phyloP scores from a whole-genome alignment of 2,113 vertebrate genomes.

The Upupa epops region DNA sequence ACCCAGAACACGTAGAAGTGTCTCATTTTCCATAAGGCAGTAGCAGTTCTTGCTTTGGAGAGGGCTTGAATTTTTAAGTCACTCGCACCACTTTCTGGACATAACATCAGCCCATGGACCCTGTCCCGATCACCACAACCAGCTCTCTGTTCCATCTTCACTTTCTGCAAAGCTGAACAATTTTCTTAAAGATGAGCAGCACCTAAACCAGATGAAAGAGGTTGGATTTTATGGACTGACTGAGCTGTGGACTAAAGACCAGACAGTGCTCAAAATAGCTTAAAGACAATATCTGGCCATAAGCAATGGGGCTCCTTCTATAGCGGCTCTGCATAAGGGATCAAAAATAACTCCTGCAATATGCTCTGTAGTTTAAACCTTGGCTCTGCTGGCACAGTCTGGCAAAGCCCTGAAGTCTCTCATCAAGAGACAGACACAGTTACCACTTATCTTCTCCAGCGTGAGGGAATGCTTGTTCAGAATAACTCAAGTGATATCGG shows the following conservation, averaged over 20 bases:
- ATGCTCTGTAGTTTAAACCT: slow-evolving; percentile 9
- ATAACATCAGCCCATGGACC: not conserved
- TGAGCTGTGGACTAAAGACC: not conserved
- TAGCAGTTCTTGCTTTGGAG: not conserved
- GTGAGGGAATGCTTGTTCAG: not conserved
- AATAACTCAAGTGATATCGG: not conserved
- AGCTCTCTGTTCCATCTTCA: not conserved
- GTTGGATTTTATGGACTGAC: not conserved
- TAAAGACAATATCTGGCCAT: not conserved
- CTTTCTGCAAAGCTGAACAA: not conserved
- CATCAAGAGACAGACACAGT: not conserved
- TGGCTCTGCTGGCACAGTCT: slow-evolving; percentile 1
- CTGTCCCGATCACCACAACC: not conserved
- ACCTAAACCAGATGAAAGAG: not conserved
- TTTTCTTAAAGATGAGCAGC: not conserved
- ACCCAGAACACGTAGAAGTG: not conserved
- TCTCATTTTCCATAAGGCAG: not conserved
- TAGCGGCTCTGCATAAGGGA: slow-evolving; percentile 30
- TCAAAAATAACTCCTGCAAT: slow-evolving; percentile 45
- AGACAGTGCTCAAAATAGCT: not conserved
- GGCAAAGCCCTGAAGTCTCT: not conserved
- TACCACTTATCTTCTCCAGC: slow-evolving; percentile 15
- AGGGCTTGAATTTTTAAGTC: not conserved
- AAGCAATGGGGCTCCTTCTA: not conserved
- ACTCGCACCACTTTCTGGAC: not conserved